Evolutionary conservation across 2,797 vertebrate species (phyloP), one percentile per base, ranked within the genome.

Genomic region (Macropodus opercularis): DNA sequence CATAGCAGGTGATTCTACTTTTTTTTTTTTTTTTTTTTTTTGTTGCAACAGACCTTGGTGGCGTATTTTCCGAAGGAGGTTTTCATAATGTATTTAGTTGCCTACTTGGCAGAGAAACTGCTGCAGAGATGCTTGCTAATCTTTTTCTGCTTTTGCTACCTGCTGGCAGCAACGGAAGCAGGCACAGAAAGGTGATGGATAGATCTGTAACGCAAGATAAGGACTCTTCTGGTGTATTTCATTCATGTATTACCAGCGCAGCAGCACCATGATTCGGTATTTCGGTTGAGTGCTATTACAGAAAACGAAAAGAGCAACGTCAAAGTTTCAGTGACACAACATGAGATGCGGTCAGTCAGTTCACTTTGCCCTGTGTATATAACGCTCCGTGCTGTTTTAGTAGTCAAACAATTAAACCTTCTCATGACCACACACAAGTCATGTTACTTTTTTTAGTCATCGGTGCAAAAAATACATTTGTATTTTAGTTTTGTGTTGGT

Each of bases 211-310:
- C 63, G 42, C 60, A 69, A 79, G 69, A 77, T 49, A 63, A 75
- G 63, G 34, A 75, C 70, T 59, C 56, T 34, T 11, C 52, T 48
- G 46, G 40, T 75, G 43, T 48, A 42, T 75, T 77, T 72, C 42
- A 77, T 65, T 72, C 41, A 48, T 66, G 27, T 41, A 39, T 54
- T 51, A 77, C 31, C 51, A 58, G 65, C n/a, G 3, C 24, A 50
- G 52, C 66, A 72, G 67, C 56, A 35, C 47, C 56, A 61, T 73
- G 72, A 46, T 69, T 83, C 57, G 54, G 57, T 66, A 38, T 74
- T 75, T 61, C 39, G 63, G 38, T 43, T 43, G 29, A 38, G 59
- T 72, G 62, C 62, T 46, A 38, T 38, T 34, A 38, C 35, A 24
- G 42, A 13, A 14, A 35, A 58, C 26, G 55, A 63, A 44, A 54